Evolutionary conservation across 2,113 vertebrate species (phyloP).

Genomic region (Lucifuga dentata): DNA sequence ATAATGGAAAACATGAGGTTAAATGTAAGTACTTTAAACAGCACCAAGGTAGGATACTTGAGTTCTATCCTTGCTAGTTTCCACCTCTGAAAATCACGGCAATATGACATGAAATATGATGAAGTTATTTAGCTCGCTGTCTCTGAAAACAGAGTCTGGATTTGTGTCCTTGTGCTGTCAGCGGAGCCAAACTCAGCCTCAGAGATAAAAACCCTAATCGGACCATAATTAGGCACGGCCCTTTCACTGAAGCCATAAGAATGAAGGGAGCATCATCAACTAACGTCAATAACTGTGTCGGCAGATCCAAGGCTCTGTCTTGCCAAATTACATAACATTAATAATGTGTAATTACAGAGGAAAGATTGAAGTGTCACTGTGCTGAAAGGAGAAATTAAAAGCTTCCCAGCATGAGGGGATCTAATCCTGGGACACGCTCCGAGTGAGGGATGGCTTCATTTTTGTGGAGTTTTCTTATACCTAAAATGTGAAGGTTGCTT

Average conservation of each 20-base stretch:
- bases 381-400: constrained; percentile 77
- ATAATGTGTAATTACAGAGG: constrained; percentile 80
- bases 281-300: constrained; percentile 78
- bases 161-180: constrained; percentile 27
- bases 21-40: no score
- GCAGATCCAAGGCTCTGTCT: constrained; percentile 67
- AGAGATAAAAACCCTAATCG: constrained; percentile 72
- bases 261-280: constrained; percentile 52
- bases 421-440: constrained; percentile 44
- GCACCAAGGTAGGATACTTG: no score
- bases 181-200: constrained; percentile 36
- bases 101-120: background rate
- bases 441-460: constrained; percentile 49
- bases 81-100: no score
- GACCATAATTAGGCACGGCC: constrained; percentile 73
- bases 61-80: no score
- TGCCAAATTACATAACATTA: constrained; percentile 78
- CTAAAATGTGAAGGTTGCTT: constrained; percentile 6
- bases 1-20: no score
- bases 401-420: constrained; percentile 57
- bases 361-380: constrained; percentile 77
- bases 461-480: constrained; percentile 12
- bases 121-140: constrained; percentile 23
- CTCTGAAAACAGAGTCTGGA: constrained; percentile 18
- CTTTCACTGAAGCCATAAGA: constrained; percentile 73